Conservation (phyloP, 1,140 invertebrate genomes). For the Littorina saxatilis region DNA sequence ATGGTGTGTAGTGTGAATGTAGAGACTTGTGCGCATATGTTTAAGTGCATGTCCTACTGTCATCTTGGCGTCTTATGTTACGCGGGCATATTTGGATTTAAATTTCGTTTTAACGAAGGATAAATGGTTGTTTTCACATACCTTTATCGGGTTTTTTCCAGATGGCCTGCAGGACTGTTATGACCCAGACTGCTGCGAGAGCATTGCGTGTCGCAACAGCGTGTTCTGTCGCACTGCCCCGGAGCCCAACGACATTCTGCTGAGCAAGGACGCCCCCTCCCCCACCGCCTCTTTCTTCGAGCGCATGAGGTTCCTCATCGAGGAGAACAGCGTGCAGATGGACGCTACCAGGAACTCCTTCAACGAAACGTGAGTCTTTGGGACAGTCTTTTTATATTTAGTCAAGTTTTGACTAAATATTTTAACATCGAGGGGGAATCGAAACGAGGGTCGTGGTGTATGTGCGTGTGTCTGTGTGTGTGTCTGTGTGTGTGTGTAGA, state of each 20-base stretch:
- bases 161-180: slow-evolving; percentile 97
- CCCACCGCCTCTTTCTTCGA: slow-evolving; percentile 98
- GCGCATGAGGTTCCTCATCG: slow-evolving; percentile 97
- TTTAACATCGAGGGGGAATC: too few relatives aligned
- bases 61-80: too few relatives aligned
- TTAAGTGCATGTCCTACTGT: too few relatives aligned
- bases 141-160: slow-evolving; percentile 77
- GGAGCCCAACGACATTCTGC: slow-evolving; percentile 92
- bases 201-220: slow-evolving; percentile 85
- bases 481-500: too few relatives aligned
- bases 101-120: too few relatives aligned
- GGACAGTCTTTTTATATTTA: not conserved
- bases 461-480: too few relatives aligned
- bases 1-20: too few relatives aligned
- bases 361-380: slow-evolving; percentile 93
- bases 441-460: too few relatives aligned
- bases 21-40: too few relatives aligned
- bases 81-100: too few relatives aligned
- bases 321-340: slow-evolving; percentile 97
- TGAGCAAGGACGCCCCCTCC: slow-evolving; percentile 95
- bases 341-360: slow-evolving; percentile 96
- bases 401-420: too few relatives aligned
- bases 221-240: slow-evolving; percentile 93
- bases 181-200: slow-evolving; percentile 95
- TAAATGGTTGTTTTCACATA: too few relatives aligned